phyloP scores from a whole-genome alignment of 2,113 vertebrate species.

The Strix uralensis region DNA sequence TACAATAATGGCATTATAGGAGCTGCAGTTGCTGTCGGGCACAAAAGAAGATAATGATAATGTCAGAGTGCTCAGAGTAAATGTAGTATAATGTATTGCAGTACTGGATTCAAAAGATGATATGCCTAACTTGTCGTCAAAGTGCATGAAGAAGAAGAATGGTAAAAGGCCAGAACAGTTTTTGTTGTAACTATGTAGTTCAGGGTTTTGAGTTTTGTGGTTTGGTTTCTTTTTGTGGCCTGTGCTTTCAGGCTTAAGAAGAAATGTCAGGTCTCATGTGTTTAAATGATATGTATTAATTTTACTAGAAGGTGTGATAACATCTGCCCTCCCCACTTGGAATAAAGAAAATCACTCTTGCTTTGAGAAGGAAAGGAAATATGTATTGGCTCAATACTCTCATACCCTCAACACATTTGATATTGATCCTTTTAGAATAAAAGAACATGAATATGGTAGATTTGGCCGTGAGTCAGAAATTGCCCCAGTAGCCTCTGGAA shows the following conservation, averaged over 20 bases:
- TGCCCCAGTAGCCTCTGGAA: not conserved
- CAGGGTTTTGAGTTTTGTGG: not conserved
- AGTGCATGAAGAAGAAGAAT: constrained; percentile 38
- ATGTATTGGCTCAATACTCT: not conserved
- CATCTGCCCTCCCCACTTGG: not conserved
- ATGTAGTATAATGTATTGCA: constrained; percentile 50
- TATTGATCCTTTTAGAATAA: not conserved
- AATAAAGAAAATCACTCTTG: not conserved
- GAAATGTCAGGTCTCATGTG: not conserved
- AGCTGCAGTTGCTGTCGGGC: constrained; percentile 48
- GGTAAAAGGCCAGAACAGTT: not conserved
- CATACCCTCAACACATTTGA: not conserved
- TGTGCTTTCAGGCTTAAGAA: not conserved
- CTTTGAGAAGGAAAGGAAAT: not conserved
- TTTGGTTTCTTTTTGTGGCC: not conserved
- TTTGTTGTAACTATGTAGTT: not conserved
- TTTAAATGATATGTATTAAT: constrained; percentile 2
- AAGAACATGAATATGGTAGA: not conserved
- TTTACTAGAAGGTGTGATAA: not conserved
- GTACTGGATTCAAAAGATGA: constrained; percentile 43
- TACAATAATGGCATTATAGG: constrained; percentile 53
- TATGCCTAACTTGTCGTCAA: constrained; percentile 47
- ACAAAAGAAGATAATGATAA: constrained; percentile 53
- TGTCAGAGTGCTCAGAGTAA: constrained; percentile 41
- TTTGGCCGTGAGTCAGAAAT: not conserved